Conservation (phyloP, 2,797 vertebrate genomes). For the Acropternis orthonyx region DNA sequence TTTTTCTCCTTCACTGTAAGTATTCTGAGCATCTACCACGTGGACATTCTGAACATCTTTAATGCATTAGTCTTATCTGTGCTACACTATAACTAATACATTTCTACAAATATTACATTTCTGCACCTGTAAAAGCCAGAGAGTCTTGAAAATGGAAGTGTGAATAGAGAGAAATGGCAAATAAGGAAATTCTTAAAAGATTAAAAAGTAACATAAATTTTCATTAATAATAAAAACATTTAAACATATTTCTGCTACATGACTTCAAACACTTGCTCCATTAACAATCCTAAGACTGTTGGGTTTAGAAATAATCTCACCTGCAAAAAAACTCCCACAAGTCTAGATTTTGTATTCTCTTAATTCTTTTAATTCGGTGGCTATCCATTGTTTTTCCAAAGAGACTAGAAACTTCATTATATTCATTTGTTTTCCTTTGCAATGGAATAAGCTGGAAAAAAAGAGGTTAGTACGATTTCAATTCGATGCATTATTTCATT, state of each 20-base stretch:
- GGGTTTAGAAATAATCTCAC: constrained; percentile 73
- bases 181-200: neutral
- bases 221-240: neutral
- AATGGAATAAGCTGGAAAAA: constrained; percentile 87
- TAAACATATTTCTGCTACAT: neutral
- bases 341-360: constrained; percentile 96
- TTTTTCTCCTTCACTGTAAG: neutral
- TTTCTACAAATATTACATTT: neutral
- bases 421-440: constrained; percentile 91
- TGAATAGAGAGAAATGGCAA: neutral
- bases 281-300: constrained; percentile 33
- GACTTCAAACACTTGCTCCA: neutral
- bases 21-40: neutral
- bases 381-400: constrained; percentile 93
- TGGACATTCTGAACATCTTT: neutral
- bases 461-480: constrained; percentile 50
- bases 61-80: neutral
- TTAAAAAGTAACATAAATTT: neutral
- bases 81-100: neutral
- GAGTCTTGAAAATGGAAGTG: neutral
- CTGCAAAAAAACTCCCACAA: constrained; percentile 99
- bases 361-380: constrained; percentile 88
- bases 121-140: neutral
- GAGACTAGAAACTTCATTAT: constrained; percentile 89
- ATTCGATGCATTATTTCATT: neutral